phyloP scores from a whole-genome alignment of 35 echinoderm and acorn worm species.

The Apostichopus californicus region DNA sequence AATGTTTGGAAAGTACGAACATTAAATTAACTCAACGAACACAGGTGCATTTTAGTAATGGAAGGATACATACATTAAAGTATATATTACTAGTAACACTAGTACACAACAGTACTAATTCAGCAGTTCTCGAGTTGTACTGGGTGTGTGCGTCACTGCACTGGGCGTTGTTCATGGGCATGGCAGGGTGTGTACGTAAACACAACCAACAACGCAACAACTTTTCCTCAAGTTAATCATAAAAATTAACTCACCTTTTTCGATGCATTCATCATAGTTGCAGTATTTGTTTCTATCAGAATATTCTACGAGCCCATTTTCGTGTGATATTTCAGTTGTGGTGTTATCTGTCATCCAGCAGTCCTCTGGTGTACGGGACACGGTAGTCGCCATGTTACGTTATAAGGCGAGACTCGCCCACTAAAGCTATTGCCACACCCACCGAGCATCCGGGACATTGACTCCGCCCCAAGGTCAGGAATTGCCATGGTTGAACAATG shows the following conservation, averaged over 20 bases:
- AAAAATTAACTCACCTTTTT: conserved; percentile 23
- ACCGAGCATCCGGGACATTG: conserved; percentile 45
- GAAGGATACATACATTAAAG: background rate
- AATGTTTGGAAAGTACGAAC: background rate
- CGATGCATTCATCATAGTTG: conserved; percentile 21
- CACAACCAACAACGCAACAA: conserved; percentile 6
- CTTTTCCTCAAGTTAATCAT: conserved; percentile 20
- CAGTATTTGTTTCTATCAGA: conserved; percentile 30
- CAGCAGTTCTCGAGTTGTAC: background rate
- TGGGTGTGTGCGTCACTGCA: conserved; percentile 44
- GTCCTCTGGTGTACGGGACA: conserved; percentile 38
- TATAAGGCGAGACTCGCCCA: conserved; percentile 27
- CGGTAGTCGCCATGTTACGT: conserved; percentile 42
- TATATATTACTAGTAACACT: background rate
- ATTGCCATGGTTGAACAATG: conserved; percentile 10
- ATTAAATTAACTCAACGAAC: background rate
- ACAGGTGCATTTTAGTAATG: background rate
- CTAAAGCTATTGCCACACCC: conserved; percentile 34
- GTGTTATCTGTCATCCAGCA: conserved; percentile 1
- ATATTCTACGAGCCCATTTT: conserved; percentile 26
- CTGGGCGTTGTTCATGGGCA: conserved; percentile 49
- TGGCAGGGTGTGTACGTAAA: conserved; percentile 50
- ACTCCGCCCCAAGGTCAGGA: conserved; percentile 39
- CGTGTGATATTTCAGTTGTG: background rate
- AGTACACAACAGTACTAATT: background rate